These are phyloP conservation scores for Fragum whitleyi DNA, from an alignment of 2,888 invertebrate species.

Conservation along the genomic window DNA sequence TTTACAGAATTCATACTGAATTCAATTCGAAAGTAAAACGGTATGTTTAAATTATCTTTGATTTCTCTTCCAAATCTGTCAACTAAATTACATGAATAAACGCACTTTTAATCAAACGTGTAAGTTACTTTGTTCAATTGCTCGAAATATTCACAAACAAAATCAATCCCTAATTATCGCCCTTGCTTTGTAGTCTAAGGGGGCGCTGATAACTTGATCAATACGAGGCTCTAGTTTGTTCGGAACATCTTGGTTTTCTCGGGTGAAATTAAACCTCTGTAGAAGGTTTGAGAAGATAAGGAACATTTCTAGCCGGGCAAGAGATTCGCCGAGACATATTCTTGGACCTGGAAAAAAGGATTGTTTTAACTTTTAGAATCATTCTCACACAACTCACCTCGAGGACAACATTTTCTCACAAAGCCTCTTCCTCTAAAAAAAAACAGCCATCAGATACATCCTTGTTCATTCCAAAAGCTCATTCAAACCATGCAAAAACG, in stretches of 20 bases:
- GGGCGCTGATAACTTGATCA: conserved; percentile 34
- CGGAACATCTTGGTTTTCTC: conserved; percentile 23
- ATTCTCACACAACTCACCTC: background rate
- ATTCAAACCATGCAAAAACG: too few species aligned
- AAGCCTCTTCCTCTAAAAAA: too few species aligned
- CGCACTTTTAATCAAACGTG: too few species aligned
- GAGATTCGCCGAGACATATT: conserved; percentile 43
- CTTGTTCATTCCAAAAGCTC: too few species aligned
- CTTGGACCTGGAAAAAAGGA: conserved; percentile 47
- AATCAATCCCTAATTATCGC: conserved; percentile 21
- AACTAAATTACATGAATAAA: too few species aligned
- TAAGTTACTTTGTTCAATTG: too few species aligned
- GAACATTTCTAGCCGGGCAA: conserved; percentile 53
- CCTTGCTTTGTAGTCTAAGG: conserved; percentile 38
- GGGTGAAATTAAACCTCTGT: conserved; percentile 43
- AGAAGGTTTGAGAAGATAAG: conserved; percentile 45
- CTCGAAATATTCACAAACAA: too few species aligned
- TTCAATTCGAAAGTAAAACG: too few species aligned
- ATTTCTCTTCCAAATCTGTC: too few species aligned
- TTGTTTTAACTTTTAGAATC: background rate
- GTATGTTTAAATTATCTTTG: too few species aligned
- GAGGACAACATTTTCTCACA: background rate
- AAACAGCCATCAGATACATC: too few species aligned
- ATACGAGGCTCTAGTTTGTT: conserved; percentile 21
- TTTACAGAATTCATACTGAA: too few species aligned